These are phyloP conservation scores for Teleopsis dalmanni DNA, from an alignment of 1,140 invertebrate genomes.

Conservation along the genomic window DNA sequence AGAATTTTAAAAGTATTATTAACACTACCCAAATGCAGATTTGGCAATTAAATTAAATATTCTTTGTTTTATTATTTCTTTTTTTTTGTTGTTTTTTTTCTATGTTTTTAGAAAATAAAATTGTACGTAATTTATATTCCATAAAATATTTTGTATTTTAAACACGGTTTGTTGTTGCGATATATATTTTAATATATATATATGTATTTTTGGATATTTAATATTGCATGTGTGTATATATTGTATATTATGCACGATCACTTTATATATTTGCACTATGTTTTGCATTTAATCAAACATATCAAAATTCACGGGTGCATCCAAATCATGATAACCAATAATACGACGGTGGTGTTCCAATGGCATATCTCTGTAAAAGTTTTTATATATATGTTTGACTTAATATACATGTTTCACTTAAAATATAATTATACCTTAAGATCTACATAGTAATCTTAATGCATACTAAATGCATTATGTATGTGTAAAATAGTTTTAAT, in stretches of 20 bases:
- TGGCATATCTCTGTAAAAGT: slow-evolving; percentile 43
- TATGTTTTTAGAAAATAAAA: too few relatives aligned
- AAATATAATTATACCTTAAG: neutral
- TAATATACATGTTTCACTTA: slow-evolving; percentile 8
- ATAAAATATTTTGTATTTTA: too few relatives aligned
- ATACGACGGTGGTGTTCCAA: slow-evolving; percentile 44
- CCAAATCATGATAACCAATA: slow-evolving; percentile 45
- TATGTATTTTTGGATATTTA: too few relatives aligned
- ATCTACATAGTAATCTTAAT: neutral
- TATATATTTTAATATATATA: too few relatives aligned
- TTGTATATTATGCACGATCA: too few relatives aligned
- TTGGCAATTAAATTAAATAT: too few relatives aligned
- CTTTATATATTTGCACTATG: too few relatives aligned
- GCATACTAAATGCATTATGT: neutral
- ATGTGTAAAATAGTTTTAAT: neutral
- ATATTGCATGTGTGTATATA: too few relatives aligned
- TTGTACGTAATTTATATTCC: too few relatives aligned
- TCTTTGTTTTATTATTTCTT: neutral
- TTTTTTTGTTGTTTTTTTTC: neutral
- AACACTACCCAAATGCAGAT: too few relatives aligned
- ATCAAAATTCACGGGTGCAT: slow-evolving; percentile 43
- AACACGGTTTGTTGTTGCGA: too few relatives aligned
- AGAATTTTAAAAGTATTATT: too few relatives aligned
- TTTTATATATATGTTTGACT: slow-evolving; percentile 14
- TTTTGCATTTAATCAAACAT: slow-evolving; percentile 36